Conservation (phyloP, 64 coral and sea anemone genomes). For the Montipora efflorescens region DNA sequence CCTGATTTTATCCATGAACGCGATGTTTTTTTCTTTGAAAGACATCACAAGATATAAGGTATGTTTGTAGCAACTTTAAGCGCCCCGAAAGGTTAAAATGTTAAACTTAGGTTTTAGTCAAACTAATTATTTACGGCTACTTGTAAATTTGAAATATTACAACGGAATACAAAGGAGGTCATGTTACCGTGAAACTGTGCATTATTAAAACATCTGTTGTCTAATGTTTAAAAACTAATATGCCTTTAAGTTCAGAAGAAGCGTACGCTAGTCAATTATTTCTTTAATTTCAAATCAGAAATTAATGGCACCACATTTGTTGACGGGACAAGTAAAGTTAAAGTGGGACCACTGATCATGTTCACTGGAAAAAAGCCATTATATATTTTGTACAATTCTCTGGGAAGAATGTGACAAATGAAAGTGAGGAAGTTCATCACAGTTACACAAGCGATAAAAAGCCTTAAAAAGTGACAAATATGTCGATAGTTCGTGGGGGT, state of each 20-base stretch:
- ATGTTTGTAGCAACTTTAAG: background rate
- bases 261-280: background rate
- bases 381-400: no score
- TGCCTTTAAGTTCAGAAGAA: background rate
- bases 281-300: background rate
- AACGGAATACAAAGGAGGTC: background rate
- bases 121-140: background rate
- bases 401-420: no score
- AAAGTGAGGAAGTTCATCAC: no score
- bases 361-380: no score
- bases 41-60: background rate
- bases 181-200: background rate
- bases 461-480: no score
- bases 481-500: no score
- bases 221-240: no score
- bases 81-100: background rate
- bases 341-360: no score
- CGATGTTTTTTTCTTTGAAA: background rate
- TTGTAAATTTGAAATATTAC: slow-evolving; percentile 8
- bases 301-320: no score
- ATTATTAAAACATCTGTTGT: background rate
- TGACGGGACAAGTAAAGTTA: no score
- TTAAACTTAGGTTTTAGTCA: background rate
- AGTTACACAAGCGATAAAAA: no score
- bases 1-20: background rate